phyloP scores from a whole-genome alignment of 2,113 vertebrate genomes.

The Mola mola region DNA sequence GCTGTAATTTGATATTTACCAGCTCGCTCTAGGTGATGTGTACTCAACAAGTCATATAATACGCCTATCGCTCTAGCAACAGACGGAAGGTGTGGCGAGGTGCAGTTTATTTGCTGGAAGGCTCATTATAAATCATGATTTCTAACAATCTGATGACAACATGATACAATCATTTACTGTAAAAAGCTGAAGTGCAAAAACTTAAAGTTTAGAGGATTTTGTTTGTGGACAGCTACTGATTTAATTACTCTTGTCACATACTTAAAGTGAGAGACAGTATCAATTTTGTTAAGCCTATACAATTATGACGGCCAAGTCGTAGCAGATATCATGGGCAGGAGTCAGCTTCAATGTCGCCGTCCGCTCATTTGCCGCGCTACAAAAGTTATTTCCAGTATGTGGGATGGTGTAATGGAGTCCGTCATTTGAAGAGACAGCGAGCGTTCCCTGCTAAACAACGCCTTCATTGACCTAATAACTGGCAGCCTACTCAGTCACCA shows the following conservation, averaged over 20 bases:
- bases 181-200: too few species aligned
- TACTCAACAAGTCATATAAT: constrained; percentile 44
- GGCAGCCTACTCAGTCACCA: constrained; percentile 80
- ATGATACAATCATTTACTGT: constrained; percentile 23
- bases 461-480: constrained; percentile 85
- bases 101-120: too few species aligned
- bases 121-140: too few species aligned
- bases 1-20: constrained; percentile 59
- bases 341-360: constrained; percentile 54
- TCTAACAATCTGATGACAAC: too few species aligned
- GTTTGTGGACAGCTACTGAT: background rate
- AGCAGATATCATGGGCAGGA: constrained; percentile 27
- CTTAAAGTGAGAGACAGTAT: constrained; percentile 28
- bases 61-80: constrained; percentile 11
- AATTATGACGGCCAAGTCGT: constrained; percentile 5
- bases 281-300: background rate
- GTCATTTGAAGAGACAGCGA: constrained; percentile 70
- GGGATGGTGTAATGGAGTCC: constrained; percentile 65
- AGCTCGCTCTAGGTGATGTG: constrained; percentile 40
- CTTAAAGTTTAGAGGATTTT: too few species aligned
- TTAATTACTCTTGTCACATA: constrained; percentile 25
- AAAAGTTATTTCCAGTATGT: constrained; percentile 75
- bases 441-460: constrained; percentile 78
- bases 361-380: constrained; percentile 63
- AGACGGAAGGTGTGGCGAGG: constrained; percentile 5